phyloP scores from a whole-genome alignment of 2,797 vertebrate genomes.

The Momotus momota region DNA sequence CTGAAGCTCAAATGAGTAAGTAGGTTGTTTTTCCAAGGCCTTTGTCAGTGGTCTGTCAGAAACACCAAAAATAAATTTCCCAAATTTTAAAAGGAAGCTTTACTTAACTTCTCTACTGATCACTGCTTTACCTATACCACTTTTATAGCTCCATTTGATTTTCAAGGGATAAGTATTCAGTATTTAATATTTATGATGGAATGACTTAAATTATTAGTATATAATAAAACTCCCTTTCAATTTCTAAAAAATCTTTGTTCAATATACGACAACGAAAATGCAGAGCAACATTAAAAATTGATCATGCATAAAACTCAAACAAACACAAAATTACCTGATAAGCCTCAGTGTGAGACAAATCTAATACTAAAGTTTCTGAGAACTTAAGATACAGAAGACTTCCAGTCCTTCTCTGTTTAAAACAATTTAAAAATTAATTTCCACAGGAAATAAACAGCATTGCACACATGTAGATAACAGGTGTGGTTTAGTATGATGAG shows the following conservation, averaged over 20 bases:
- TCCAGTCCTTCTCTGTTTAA: not conserved
- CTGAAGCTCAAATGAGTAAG: not conserved
- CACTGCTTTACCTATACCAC: not conserved
- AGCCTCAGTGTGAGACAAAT: not conserved
- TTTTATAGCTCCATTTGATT: not conserved
- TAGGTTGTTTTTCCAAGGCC: not conserved
- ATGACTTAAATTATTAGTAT: not conserved
- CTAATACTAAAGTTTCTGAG: not conserved
- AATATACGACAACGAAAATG: not conserved
- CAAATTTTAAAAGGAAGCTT: not conserved
- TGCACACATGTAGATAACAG: not conserved
- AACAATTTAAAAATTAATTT: not conserved
- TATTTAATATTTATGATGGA: not conserved
- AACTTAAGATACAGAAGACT: not conserved
- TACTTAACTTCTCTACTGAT: not conserved
- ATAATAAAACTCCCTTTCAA: not conserved
- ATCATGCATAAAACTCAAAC: not conserved
- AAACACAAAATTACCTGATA: not conserved
- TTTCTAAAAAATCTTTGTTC: not conserved
- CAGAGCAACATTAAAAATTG: not conserved
- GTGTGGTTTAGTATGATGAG: not conserved
- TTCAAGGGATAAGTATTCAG: not conserved
- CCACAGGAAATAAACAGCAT: not conserved
- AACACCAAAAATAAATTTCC: not conserved
- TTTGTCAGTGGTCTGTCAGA: not conserved